A percentile compares a stretch with the other conserved stretches of the same genome.
Evolutionary conservation across 2,888 invertebrate genomes (phyloP).

Genomic region (Stenchaetothrips biformis): DNA sequence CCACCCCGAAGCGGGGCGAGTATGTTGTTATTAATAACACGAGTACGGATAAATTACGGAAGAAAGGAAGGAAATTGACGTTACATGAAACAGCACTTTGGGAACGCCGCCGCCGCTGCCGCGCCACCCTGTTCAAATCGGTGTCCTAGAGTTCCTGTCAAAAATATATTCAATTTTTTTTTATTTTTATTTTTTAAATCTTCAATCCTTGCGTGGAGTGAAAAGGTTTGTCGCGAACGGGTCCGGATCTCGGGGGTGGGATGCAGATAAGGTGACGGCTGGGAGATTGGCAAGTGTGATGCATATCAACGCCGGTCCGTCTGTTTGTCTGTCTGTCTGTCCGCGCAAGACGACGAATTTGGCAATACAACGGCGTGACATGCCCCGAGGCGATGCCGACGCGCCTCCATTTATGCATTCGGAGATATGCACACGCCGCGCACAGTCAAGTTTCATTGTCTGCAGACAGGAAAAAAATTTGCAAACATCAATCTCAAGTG

Average conservation of each 20-base stretch:
- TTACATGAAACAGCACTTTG: too few relatives aligned
- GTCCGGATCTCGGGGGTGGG: too few relatives aligned
- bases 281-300: neutral
- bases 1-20: neutral
- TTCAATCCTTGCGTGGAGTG: too few relatives aligned
- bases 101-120: too few relatives aligned
- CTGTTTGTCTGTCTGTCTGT: neutral
- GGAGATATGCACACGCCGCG: neutral
- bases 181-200: too few relatives aligned
- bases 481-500: conserved; percentile 24
- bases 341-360: neutral
- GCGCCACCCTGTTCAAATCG: too few relatives aligned
- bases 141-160: too few relatives aligned
- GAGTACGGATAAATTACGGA: neutral
- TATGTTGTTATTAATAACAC: neutral
- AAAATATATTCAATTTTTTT: too few relatives aligned
- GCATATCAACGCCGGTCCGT: neutral
- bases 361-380: neutral
- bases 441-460: neutral
- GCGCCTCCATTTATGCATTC: neutral
- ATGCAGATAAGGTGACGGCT: too few relatives aligned
- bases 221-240: too few relatives aligned
- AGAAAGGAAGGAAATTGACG: too few relatives aligned
- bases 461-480: conserved; percentile 10
- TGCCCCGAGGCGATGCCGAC: neutral